phyloP scores from a whole-genome alignment of 92 coral and sea anemone genomes.

The Bergia puertoricense region DNA sequence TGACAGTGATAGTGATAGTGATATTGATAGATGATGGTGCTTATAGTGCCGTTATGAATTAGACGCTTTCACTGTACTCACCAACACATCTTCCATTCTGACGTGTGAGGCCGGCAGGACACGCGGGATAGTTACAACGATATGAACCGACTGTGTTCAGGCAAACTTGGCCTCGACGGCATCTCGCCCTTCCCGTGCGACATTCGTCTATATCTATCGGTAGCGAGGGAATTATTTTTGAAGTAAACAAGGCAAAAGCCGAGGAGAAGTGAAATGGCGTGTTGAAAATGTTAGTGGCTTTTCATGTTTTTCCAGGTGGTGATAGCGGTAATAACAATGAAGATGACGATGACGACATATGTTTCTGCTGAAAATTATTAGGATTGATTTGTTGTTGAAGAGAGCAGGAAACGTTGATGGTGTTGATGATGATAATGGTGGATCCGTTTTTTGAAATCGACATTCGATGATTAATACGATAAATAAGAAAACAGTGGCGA shows the following conservation, averaged over 20 bases:
- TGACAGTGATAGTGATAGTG: neutral
- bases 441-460: neutral
- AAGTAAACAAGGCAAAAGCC: neutral
- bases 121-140: neutral
- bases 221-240: neutral
- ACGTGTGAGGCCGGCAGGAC: neutral
- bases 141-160: neutral
- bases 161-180: neutral
- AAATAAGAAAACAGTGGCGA: neutral
- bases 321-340: neutral
- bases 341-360: neutral
- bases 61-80: neutral
- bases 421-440: neutral
- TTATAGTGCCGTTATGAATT: neutral
- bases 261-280: no score
- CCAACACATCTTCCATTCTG: slow-evolving; percentile 16
- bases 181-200: neutral
- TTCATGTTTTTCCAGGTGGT: neutral
- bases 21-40: neutral
- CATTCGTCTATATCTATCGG: slow-evolving; percentile 11
- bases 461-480: neutral
- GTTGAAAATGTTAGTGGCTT: neutral
- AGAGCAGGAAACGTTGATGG: neutral
- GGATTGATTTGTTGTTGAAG: neutral
- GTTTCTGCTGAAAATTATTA: neutral